A percentile compares a stretch with the other conserved stretches of the same genome.
phyloP scores from a whole-genome alignment of 2,113 vertebrate genomes.

The Mus spicilegus region DNA sequence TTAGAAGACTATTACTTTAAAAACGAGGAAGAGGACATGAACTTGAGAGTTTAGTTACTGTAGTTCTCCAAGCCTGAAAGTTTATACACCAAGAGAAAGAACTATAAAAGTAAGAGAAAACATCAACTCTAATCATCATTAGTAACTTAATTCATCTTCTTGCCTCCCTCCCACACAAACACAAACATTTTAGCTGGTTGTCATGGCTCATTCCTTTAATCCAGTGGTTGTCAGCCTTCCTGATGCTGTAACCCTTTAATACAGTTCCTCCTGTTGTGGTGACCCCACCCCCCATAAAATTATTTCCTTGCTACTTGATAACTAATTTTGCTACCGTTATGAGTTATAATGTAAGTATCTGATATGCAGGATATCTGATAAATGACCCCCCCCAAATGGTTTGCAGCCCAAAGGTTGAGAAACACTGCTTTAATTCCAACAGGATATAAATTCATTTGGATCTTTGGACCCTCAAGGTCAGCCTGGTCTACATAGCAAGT shows the following conservation, averaged over 20 bases:
- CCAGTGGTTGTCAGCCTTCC: background rate
- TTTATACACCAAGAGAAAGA: background rate
- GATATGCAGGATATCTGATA: background rate
- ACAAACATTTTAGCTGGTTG: background rate
- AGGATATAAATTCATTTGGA: background rate
- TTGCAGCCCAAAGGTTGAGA: background rate
- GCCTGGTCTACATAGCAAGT: background rate
- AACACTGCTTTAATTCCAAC: background rate
- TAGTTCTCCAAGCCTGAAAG: background rate
- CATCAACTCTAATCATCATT: background rate
- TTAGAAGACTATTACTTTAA: background rate
- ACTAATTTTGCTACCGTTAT: background rate
- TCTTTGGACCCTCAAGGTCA: background rate
- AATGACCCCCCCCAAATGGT: background rate
- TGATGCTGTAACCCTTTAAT: background rate
- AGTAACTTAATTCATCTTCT: conserved; percentile 8
- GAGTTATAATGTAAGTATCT: background rate
- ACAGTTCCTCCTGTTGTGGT: background rate
- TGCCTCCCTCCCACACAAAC: background rate
- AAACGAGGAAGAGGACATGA: background rate
- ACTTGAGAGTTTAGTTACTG: background rate
- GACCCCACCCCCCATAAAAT: background rate
- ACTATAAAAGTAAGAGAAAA: conserved; percentile 1
- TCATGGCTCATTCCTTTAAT: background rate
- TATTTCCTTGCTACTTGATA: background rate